Conservation (phyloP, 2,888 invertebrate genomes). For the Metallyticus violacea region DNA sequence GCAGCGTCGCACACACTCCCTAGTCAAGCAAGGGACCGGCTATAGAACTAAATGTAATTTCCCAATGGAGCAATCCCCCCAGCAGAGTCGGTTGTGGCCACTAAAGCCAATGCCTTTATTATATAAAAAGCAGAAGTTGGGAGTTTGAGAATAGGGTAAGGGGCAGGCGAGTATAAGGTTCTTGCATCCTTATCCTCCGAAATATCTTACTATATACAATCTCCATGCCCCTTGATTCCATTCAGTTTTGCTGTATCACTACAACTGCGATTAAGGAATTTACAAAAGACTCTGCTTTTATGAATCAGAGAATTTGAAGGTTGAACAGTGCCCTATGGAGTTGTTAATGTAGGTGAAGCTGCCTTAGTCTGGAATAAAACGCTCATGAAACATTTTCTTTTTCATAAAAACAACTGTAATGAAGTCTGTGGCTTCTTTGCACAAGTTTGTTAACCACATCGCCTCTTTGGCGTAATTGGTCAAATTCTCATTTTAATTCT, state of each 20-base stretch:
- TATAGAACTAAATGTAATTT: conserved; percentile 23
- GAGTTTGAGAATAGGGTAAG: background rate
- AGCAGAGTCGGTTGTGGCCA: conserved; percentile 6
- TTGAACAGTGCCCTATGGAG: background rate
- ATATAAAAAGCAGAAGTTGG: conserved; percentile 10
- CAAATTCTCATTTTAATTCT: too few species aligned
- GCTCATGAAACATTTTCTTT: background rate
- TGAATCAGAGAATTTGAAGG: background rate
- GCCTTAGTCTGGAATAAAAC: background rate
- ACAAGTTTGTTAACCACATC: too few species aligned
- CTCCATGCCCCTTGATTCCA: background rate
- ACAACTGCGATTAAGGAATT: background rate
- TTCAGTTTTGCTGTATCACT: background rate
- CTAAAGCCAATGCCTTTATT: conserved; percentile 22
- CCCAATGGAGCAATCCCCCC: conserved; percentile 25
- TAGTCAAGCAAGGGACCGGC: background rate
- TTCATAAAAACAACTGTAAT: background rate
- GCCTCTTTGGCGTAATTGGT: too few species aligned
- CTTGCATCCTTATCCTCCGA: background rate
- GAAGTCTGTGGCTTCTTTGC: too few species aligned
- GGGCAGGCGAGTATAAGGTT: background rate
- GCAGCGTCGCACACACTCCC: background rate
- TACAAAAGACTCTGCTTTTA: background rate
- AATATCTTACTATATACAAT: background rate
- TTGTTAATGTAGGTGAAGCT: background rate